Conservation (phyloP, 2,797 vertebrate genomes). For the Paguma larvata region DNA sequence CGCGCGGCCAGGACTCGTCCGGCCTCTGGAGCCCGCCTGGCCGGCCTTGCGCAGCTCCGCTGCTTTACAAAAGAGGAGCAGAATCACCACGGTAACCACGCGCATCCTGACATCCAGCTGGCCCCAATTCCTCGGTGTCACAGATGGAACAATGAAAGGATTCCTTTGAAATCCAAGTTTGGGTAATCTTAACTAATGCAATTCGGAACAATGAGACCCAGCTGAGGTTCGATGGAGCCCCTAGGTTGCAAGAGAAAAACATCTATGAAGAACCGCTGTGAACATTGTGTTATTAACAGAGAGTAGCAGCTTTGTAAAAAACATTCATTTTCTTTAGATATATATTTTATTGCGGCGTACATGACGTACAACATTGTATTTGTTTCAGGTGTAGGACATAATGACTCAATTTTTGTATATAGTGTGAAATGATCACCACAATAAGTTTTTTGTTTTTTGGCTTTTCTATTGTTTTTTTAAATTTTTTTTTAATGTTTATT, state of each 20-base stretch:
- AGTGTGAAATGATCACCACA: background rate
- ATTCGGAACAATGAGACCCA: slow-evolving; percentile 85
- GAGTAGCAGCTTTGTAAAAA: background rate
- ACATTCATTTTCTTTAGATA: background rate
- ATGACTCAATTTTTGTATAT: background rate
- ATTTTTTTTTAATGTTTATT: too few species aligned
- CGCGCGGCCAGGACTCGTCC: slow-evolving; percentile 73
- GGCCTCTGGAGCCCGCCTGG: slow-evolving; percentile 84
- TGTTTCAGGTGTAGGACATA: background rate
- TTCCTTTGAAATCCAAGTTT: slow-evolving; percentile 85
- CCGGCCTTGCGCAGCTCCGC: slow-evolving; percentile 89
- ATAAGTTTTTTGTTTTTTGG: background rate
- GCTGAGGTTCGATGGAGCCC: slow-evolving; percentile 83
- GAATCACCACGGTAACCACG: slow-evolving; percentile 88
- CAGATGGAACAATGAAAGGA: slow-evolving; percentile 82
- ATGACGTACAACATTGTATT: background rate
- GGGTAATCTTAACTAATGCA: slow-evolving; percentile 70
- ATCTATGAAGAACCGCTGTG: slow-evolving; percentile 22
- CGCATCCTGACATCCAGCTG: slow-evolving; percentile 92
- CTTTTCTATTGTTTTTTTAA: background rate
- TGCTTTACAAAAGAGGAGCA: slow-evolving; percentile 91
- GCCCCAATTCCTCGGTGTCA: slow-evolving; percentile 79
- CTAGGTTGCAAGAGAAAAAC: slow-evolving; percentile 85
- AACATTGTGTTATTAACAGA: background rate
- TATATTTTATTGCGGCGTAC: background rate